Evolutionary conservation across 2,888 invertebrate species (phyloP).

Genomic region (Tubiluchus corallicola): DNA sequence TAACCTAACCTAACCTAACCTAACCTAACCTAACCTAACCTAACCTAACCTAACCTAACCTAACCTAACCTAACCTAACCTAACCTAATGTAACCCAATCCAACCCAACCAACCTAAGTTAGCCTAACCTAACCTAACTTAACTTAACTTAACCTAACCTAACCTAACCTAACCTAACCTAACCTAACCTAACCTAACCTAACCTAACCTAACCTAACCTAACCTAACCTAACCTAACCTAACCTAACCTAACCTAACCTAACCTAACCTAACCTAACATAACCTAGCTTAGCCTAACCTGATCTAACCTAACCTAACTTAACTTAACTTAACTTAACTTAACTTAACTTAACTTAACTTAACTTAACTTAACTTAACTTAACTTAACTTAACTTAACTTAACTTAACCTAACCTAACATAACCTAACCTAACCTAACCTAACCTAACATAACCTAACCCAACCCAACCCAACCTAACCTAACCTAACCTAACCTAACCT

Average conservation of each 20-base stretch:
- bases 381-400: constrained; percentile 19
- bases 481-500: too few species aligned
- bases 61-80: constrained; percentile 19
- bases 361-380: constrained; percentile 16
- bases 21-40: constrained; percentile 16
- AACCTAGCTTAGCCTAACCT: too few species aligned
- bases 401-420: too few species aligned
- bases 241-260: constrained; percentile 12
- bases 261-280: constrained; percentile 9
- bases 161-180: constrained; percentile 11
- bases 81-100: constrained; percentile 16
- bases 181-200: constrained; percentile 12
- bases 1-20: constrained; percentile 15
- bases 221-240: constrained; percentile 8
- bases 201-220: constrained; percentile 12
- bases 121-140: constrained; percentile 12
- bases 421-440: too few species aligned
- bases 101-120: too few species aligned
- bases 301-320: constrained; percentile 12
- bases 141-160: constrained; percentile 13
- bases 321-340: constrained; percentile 12
- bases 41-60: constrained; percentile 20
- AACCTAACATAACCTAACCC: too few species aligned
- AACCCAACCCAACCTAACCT: too few species aligned
- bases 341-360: constrained; percentile 11